A percentile compares a stretch with the other conserved stretches of the same genome.
phyloP scores from a whole-genome alignment of 2,888 invertebrate species.

The Temnothorax unifasciatus region DNA sequence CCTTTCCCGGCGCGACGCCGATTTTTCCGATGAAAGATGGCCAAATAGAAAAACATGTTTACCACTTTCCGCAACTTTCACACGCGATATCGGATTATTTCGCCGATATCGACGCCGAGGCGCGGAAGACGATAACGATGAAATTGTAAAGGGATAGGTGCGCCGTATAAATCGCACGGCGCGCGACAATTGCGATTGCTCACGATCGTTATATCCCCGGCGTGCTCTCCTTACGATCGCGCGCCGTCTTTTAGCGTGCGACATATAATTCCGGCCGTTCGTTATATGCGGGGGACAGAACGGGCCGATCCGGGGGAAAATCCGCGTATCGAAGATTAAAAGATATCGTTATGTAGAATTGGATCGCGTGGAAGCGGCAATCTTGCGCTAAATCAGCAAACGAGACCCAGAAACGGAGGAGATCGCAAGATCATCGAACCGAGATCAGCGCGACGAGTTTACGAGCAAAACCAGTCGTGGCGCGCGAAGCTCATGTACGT shows the following conservation, averaged over 20 bases:
- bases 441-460: slow-evolving; percentile 65
- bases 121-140: slow-evolving; percentile 20
- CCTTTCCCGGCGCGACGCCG: neutral
- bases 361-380: slow-evolving; percentile 59
- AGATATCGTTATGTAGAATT: slow-evolving; percentile 54
- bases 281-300: neutral
- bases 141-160: neutral
- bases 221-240: neutral
- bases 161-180: neutral
- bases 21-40: slow-evolving; percentile 29
- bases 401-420: slow-evolving; percentile 37
- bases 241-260: neutral
- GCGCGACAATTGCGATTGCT: slow-evolving; percentile 7
- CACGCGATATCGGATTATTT: slow-evolving; percentile 14
- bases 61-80: slow-evolving; percentile 31
- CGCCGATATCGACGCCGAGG: neutral
- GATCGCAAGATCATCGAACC: slow-evolving; percentile 52
- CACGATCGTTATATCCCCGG: neutral
- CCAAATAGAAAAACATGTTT: slow-evolving; percentile 48
- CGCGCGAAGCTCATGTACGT: slow-evolving; percentile 54
- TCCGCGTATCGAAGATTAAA: slow-evolving; percentile 67
- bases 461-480: slow-evolving; percentile 62
- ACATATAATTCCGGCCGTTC: slow-evolving; percentile 26
- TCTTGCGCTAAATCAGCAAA: slow-evolving; percentile 70
- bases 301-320: neutral